Evolutionary conservation across 2,888 invertebrate species (phyloP), one percentile per base, ranked within the genome.

Genomic region (Ashinkailepas kermadecensis): DNA sequence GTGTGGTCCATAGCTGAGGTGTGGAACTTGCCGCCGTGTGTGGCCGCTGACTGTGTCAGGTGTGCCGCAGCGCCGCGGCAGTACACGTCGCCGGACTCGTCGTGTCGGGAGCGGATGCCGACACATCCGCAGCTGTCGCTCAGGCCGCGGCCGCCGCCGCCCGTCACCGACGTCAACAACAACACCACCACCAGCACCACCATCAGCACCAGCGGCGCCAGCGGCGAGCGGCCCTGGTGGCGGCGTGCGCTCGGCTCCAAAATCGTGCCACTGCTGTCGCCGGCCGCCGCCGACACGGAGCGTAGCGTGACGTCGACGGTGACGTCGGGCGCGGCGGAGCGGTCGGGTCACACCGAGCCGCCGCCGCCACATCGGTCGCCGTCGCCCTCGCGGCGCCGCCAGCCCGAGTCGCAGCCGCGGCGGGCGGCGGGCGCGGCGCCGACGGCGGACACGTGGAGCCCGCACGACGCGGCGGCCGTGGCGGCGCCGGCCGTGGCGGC

Each of bases 221-320:
- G n/a, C 65, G 65, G 65, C n/a, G 65, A 65, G 65, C 6, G 70
- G 39, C 39, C 39, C 70, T 25, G 70, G 70, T 70, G 70, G 70
- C 39, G 12, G 7, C 70, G 70, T 39, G 12, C 70, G 25, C 70
- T 70, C 13, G 70, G 39, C 70, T 25, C 70, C 70, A 70, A 39
- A 39, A 70, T 70, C 70, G 70, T 70, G 70, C 70, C 70, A 39
- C 70, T 70, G 25, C 13, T 39, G 25, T n/a, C 70, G 13, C 70
- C 70, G 25, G 39, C 70, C 13, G 6, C 70, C 21, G 39, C 70
- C 70, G 39, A 25, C 70, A 39, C 39, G 12, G 70, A 70, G 70
- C 25, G 70, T 0, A 25, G 70, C 2, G 70, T 70, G 39, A 70
- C 39, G 39, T 70, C 70, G 13, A 70, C 70, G 6, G 70, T 70